Base-by-base conservation (phyloP, 2,113 vertebrate species). In the Carassius auratus region DNA sequence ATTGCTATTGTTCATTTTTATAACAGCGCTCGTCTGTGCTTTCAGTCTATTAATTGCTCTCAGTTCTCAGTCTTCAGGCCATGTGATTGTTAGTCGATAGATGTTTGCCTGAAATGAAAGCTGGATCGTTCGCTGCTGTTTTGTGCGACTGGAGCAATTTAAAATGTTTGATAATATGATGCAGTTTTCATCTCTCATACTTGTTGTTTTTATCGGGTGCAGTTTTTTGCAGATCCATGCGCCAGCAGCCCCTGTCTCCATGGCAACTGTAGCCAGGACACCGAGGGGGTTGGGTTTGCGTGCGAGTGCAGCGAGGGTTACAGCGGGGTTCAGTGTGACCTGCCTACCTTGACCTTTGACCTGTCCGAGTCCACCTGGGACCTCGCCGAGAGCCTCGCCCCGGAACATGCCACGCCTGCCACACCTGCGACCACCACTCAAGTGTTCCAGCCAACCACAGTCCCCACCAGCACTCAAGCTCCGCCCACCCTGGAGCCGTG, bases 211-310 rank as follows among this genome's bases (percentile, higher is more conserved):
- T 84, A 76, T 85, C 15, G 64, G 66, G 52, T 83, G 73, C 94
- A 99, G 98, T 96, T 98, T 92, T 93, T 97, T 92, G 94, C 91
- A 91, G 97, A 99, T 92, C 96, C 96, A 57, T 99, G 98, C 88
- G 92, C 94, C 92, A 97, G 96, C 95, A 96, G 94, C 91, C 98
- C 98, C 57, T 99, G 98, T 97, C 94, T 92, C 95, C 96, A 98
- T 97, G 98, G 98, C 85, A 98, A 99, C 97, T 99, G 98, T 91
- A 98, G 96, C 93, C 91, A 62, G 79, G 92, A 89, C 0, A 73
- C 76, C 4, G 89, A 91, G 0, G 77, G 89, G 8, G 92, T 93
- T 62, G 93, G 95, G 85, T 98, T 96, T 92, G 90, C 95, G 87
- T 99, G 98, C 52, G 10, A 95, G 26, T 99, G 98, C 85, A 91